phyloP scores from a whole-genome alignment of 2,113 vertebrate species.

The Origma solitaria region DNA sequence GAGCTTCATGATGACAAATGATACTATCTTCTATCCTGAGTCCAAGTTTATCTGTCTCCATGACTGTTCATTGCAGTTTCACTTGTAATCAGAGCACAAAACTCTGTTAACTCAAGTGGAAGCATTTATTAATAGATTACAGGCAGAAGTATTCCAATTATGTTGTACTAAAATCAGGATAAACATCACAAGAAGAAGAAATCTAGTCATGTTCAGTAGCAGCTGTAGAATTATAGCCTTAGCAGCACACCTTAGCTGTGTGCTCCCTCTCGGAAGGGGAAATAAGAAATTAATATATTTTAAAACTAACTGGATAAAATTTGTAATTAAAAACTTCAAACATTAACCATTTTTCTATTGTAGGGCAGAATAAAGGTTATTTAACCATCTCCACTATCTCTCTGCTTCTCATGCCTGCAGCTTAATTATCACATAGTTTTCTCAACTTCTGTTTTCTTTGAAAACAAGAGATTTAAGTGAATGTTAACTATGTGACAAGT shows the following conservation, averaged over 20 bases:
- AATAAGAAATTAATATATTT: neutral
- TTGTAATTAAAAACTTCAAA: neutral
- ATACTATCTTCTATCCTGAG: neutral
- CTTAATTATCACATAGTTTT: slow-evolving; percentile 38
- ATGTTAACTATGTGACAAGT: slow-evolving; percentile 9
- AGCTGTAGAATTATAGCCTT: neutral
- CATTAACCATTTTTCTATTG: neutral
- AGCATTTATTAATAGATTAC: neutral
- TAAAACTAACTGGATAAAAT: neutral
- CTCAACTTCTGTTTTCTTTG: slow-evolving; percentile 31
- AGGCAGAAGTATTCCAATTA: neutral
- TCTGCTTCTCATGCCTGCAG: neutral
- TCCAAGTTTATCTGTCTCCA: neutral
- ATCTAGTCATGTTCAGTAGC: neutral
- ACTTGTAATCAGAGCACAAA: neutral
- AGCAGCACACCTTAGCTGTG: neutral
- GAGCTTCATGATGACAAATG: neutral
- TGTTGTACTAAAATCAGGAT: neutral
- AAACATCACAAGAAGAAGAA: neutral
- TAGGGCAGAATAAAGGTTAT: slow-evolving; percentile 12
- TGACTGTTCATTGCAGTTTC: neutral
- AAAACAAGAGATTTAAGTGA: slow-evolving; percentile 33
- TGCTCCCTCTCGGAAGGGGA: fast-evolving
- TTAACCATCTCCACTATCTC: neutral
- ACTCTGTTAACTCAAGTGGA: neutral